These are phyloP conservation scores for Bufotes viridis DNA, from an alignment of 2,797 vertebrate species.

Conservation along the genomic window DNA sequence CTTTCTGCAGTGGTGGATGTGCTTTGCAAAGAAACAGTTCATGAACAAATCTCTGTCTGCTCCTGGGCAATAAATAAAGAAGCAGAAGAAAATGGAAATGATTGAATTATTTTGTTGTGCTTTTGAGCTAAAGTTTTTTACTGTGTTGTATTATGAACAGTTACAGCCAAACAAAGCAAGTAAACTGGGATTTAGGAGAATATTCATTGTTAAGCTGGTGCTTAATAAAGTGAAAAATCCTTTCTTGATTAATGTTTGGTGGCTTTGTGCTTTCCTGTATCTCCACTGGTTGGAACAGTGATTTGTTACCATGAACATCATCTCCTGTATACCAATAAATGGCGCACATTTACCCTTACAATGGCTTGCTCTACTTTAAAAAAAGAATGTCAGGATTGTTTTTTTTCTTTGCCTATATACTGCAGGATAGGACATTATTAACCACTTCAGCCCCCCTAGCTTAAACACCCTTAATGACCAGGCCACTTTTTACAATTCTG, in stretches of 20 bases:
- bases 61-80: conserved; percentile 85
- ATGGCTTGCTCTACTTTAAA: conserved; percentile 20
- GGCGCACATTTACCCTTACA: not conserved
- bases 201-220: conserved; percentile 80
- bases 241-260: conserved; percentile 27
- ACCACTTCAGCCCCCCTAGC: too few species aligned
- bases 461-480: too few species aligned
- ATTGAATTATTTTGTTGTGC: not conserved
- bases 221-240: conserved; percentile 73
- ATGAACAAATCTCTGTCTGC: conserved; percentile 99
- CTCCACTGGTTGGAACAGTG: conserved; percentile 47
- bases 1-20: conserved; percentile 92
- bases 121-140: conserved; percentile 69
- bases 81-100: not conserved
- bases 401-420: too few species aligned
- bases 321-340: conserved; percentile 47
- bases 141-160: conserved; percentile 60
- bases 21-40: conserved; percentile 98
- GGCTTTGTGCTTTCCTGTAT: conserved; percentile 27
- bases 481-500: too few species aligned
- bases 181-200: conserved; percentile 58
- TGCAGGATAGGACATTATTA: too few species aligned
- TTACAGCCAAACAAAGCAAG: conserved; percentile 4
- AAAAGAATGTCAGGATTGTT: not conserved
- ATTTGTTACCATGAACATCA: not conserved